Evolutionary conservation across 2,113 vertebrate genomes (phyloP).

Genomic region (Thryonomys swinderianus): DNA sequence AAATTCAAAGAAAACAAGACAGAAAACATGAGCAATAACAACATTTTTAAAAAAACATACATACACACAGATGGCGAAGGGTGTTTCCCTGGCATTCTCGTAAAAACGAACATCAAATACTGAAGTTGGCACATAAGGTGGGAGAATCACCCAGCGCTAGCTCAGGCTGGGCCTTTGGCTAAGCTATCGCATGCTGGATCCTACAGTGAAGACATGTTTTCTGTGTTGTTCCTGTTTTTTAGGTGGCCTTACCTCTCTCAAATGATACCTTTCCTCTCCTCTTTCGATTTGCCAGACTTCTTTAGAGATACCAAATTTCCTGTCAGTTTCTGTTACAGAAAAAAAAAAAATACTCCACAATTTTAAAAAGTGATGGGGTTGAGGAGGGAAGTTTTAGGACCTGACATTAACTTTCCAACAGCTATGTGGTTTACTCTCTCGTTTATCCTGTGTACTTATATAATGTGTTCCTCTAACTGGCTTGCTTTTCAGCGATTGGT

Average conservation of each 20-base stretch:
- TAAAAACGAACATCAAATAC: neutral
- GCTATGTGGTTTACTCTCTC: neutral
- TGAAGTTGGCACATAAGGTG: neutral
- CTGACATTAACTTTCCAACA: conserved; percentile 11
- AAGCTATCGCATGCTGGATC: neutral
- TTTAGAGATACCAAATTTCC: neutral
- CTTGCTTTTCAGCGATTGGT: neutral
- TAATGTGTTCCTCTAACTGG: neutral
- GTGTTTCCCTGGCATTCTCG: neutral
- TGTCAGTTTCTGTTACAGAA: neutral
- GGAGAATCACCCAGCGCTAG: neutral
- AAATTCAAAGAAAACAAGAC: conserved; percentile 1
- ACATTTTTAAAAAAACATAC: neutral
- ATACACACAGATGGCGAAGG: neutral
- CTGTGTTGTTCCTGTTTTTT: neutral
- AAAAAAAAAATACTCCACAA: neutral
- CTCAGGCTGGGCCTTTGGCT: neutral
- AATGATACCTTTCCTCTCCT: neutral
- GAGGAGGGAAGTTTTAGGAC: neutral
- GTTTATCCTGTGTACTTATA: neutral
- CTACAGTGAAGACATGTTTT: neutral
- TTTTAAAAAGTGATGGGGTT: neutral
- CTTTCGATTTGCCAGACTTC: neutral
- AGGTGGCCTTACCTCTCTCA: neutral
- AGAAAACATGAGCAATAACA: neutral